Evolutionary conservation across 2,113 vertebrate genomes (phyloP).

Genomic region (Microtus ochrogaster): DNA sequence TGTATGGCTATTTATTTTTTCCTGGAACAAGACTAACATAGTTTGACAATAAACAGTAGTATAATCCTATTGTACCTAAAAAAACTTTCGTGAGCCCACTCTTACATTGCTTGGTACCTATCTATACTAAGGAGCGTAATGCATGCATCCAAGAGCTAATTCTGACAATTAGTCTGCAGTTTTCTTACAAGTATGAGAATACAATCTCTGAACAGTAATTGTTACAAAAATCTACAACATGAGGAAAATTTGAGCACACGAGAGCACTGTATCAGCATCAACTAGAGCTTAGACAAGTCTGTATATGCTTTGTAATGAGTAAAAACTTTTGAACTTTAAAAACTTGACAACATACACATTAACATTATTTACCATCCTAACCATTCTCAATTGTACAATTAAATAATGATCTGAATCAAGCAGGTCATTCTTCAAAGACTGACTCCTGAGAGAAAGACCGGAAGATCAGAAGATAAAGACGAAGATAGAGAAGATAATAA

Average conservation of each 20-base stretch:
- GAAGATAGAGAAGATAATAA: neutral
- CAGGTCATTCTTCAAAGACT: neutral
- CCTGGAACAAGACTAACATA: conserved; percentile 11
- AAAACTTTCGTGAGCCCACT: neutral
- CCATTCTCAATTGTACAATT: neutral
- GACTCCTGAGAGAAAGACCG: neutral
- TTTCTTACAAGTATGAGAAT: neutral
- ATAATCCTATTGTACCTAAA: neutral
- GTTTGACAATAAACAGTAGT: conserved; percentile 35
- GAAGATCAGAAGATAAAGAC: neutral
- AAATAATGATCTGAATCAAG: neutral
- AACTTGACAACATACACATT: neutral
- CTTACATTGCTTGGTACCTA: neutral
- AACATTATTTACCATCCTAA: neutral
- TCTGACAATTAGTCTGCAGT: neutral
- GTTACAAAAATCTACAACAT: neutral
- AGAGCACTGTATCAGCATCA: neutral
- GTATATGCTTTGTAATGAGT: neutral
- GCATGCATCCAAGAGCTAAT: neutral
- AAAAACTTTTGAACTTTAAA: neutral
- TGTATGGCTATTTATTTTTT: neutral
- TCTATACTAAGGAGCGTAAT: neutral
- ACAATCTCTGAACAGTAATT: neutral
- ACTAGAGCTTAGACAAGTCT: neutral
- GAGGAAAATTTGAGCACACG: neutral